A percentile compares a stretch with the other conserved stretches of the same genome.
These are phyloP conservation scores for Phanerotoma sp. DNA, from an alignment of 2,888 invertebrate species.

Conservation along the genomic window DNA sequence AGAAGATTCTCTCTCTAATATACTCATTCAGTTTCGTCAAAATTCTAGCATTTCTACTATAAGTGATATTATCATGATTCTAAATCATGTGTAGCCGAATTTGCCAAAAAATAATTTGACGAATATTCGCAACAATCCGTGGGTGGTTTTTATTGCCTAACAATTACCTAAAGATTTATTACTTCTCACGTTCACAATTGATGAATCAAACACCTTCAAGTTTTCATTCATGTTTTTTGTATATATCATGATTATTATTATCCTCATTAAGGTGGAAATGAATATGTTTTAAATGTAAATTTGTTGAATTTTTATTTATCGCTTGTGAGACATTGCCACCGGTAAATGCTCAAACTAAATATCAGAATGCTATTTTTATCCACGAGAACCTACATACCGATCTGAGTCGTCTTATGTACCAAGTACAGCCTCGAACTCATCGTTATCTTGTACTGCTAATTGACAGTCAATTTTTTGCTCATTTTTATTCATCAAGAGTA, in stretches of 20 bases:
- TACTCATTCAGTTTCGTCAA: slow-evolving; percentile 36
- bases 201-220: neutral
- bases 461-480: slow-evolving; percentile 34
- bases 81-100: neutral
- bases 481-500: too few species aligned
- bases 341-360: slow-evolving; percentile 40
- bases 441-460: slow-evolving; percentile 36
- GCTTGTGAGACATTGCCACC: slow-evolving; percentile 25
- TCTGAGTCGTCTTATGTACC: slow-evolving; percentile 29
- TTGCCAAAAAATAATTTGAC: neutral
- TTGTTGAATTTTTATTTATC: slow-evolving; percentile 37
- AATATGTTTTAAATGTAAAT: too few species aligned
- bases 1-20: slow-evolving; percentile 6
- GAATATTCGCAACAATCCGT: neutral
- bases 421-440: slow-evolving; percentile 24
- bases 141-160: neutral
- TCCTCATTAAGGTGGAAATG: too few species aligned
- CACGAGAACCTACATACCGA: slow-evolving; percentile 54
- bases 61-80: neutral
- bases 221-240: too few species aligned
- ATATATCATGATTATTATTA: neutral
- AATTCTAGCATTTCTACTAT: neutral
- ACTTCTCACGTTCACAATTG: too few species aligned
- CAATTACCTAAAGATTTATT: neutral
- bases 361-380: slow-evolving; percentile 54